Base-by-base conservation (phyloP, 2,888 invertebrate species). In the Augochlorella aurata region DNA sequence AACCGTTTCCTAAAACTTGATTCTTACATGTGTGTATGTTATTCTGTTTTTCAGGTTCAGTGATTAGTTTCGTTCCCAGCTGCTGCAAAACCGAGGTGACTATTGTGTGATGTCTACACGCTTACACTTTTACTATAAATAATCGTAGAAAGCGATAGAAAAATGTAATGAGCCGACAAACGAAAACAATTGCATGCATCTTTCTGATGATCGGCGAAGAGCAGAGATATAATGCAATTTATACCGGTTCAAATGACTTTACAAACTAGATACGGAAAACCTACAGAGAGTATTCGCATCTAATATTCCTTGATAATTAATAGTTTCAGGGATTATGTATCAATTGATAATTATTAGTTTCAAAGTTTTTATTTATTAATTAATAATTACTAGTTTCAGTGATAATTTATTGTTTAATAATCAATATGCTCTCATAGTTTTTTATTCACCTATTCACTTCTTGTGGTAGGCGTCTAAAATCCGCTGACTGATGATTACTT, bases 1-100 rank as follows among this genome's bases (percentile, higher is more conserved):
- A 9, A 69, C 61, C 49, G 45, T 44, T 58, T 70, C 58, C 70
- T 72, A 47, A 77, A 78, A 67, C 45, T 65, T 24, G 9, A 63
- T 18, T 54, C 54, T 84, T 63, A 85, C 63, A 66, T 72, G 5
- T 54, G 83, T 68, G 84, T 68, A 63, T 77, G 3, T 52, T 65
- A 45, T 84, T 80, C 50, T 58, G 80, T 74, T 69, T 92, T 92
- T 68, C 90, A 92, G 92, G 91, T 89, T 84, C 90, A 84, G 88
- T 87, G 79, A 85, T 87, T 84, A 89, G 85, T 69, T 87, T 91
- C 71, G 86, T 89, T 81, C 90, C 90, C 65, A 89, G 89, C 75
- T 87, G 88, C 84, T 90, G 91, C 84, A 89, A 89, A 79, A 82
- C 89, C 81, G 89, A 91, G 90, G 92, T 92, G 83, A 91, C 88